Percentiles rank a stretch among this genome's conserved stretches.
Conservation (phyloP, 2,113 vertebrate genomes). For the Colius striatus region DNA sequence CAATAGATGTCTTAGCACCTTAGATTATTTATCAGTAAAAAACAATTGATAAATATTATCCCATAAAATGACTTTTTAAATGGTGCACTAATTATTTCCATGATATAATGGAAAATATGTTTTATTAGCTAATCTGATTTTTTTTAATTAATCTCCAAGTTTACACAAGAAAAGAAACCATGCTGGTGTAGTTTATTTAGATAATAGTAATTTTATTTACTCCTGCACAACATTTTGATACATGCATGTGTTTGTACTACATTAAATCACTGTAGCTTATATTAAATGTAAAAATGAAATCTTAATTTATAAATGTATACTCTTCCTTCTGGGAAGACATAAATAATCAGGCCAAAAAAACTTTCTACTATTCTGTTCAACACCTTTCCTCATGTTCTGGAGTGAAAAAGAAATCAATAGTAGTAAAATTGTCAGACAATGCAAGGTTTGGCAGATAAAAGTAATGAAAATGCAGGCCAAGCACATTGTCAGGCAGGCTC, state of each 20-base stretch:
- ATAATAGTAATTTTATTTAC: neutral
- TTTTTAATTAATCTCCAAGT: neutral
- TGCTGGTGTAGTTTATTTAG: neutral
- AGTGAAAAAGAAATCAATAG: slow-evolving; percentile 39
- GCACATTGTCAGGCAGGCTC: slow-evolving; percentile 1
- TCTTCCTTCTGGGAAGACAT: neutral
- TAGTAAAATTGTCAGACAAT: slow-evolving; percentile 35
- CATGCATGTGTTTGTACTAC: neutral
- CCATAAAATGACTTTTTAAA: neutral
- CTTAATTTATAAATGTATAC: neutral
- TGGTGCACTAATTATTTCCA: neutral
- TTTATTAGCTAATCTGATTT: neutral
- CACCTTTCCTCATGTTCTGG: neutral
- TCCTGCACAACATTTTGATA: neutral
- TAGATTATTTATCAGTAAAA: neutral
- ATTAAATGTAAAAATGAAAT: slow-evolving; percentile 3
- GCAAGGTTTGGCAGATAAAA: slow-evolving; percentile 40
- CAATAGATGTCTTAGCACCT: neutral
- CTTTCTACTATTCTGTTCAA: neutral
- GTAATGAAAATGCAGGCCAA: neutral
- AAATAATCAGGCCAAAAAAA: neutral
- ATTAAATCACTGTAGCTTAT: neutral
- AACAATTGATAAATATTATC: neutral
- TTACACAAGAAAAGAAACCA: neutral
- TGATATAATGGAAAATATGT: neutral